Evolutionary conservation across 2,797 vertebrate genomes (phyloP), one percentile per base, ranked within the genome.

Genomic region (Danio aesculapii): DNA sequence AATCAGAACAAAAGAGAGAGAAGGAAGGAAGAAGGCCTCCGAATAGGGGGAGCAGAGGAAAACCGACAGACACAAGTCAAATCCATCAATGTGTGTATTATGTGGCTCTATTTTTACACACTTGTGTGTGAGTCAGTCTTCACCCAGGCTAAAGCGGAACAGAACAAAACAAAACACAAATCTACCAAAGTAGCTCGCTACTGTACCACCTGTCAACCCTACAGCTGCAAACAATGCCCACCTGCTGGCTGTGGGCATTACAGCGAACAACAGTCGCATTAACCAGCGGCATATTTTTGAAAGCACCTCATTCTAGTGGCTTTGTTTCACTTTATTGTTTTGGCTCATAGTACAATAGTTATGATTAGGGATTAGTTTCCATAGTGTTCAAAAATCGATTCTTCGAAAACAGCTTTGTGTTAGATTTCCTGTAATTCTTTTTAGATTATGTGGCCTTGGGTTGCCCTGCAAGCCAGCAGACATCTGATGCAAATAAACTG

Each of bases 1-100:
- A 72, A 81, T 78, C 50, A 82, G 68, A 53, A 72, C 41, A 47
- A 77, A 84, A 49, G 41, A 44, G 10, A 68, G 12, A 49, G 63
- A 80, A 82, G 79, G 84, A 84, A 83, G 84, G 84, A 83, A 87
- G 73, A 75, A 76, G 84, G 82, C 73, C 79, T 81, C 21, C 14
- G 47, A 74, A 82, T 78, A 71, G 69, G 74, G 69, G 82, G 58
- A 82, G 67, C 57, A 72, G 47, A 50, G 77, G 61, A 76, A 80
- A 80, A 11, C 39, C 50, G 64, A 63, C 52, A 79, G 61, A 81
- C 68, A 79, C 41, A 77, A 50, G 59, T 67, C 43, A 53, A 44
- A 71, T 81, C 79, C 53, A 21, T 79, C 16, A 68, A 55, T 55
- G 53, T 61, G 17, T 66, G 59, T 19, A 59, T 75, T 79, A 66